Evolutionary conservation across 2,888 invertebrate genomes (phyloP).

Genomic region (Leistus spinibarbis): DNA sequence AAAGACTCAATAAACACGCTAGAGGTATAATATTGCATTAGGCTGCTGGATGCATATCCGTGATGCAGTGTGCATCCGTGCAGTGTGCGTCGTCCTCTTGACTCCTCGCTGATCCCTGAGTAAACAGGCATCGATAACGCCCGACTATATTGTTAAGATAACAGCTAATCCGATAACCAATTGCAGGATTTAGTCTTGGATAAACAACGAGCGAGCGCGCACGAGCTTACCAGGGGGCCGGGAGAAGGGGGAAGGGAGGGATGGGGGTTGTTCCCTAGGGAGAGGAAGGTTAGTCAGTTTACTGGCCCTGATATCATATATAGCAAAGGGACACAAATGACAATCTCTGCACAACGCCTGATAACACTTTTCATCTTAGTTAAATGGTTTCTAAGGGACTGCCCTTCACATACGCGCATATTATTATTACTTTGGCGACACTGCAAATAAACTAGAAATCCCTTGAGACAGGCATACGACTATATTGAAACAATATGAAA

Average conservation of each 20-base stretch:
- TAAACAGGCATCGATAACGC: constrained; percentile 52
- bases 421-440: background rate
- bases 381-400: constrained; percentile 46
- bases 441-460: background rate
- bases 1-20: background rate
- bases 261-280: background rate
- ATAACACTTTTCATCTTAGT: constrained; percentile 55
- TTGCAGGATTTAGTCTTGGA: constrained; percentile 53
- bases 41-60: background rate
- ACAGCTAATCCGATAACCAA: constrained; percentile 60
- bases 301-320: constrained; percentile 51
- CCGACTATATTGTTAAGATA: constrained; percentile 59
- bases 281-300: constrained; percentile 36
- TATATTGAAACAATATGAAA: background rate
- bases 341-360: constrained; percentile 57
- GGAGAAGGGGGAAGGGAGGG: constrained; percentile 8
- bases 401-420: constrained; percentile 6
- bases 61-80: background rate
- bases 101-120: constrained; percentile 33
- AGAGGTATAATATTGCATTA: background rate
- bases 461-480: background rate
- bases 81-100: background rate
- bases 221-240: constrained; percentile 42
- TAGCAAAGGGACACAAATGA: constrained; percentile 51
- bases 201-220: constrained; percentile 50